phyloP scores from a whole-genome alignment of 2,888 invertebrate species.

The Cloeon dipterum region DNA sequence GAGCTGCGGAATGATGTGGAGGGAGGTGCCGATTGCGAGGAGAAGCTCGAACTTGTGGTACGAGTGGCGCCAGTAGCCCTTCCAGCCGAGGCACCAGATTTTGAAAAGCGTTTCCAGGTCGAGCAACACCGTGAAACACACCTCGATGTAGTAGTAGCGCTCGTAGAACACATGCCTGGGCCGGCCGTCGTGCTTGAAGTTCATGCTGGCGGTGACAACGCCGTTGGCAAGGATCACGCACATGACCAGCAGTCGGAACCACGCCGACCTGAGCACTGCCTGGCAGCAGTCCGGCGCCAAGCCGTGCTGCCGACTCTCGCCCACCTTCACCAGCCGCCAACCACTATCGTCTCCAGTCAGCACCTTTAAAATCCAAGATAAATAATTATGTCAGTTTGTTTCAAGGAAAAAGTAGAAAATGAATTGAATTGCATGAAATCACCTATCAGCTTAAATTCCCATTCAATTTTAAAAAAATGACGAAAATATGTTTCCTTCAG shows the following conservation, averaged over 20 bases:
- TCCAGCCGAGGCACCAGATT: slow-evolving; percentile 90
- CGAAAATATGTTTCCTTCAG: too few relatives aligned
- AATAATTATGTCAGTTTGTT: slow-evolving; percentile 3
- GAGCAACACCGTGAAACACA: slow-evolving; percentile 84
- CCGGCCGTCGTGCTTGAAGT: slow-evolving; percentile 74
- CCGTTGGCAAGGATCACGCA: slow-evolving; percentile 88
- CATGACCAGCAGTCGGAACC: slow-evolving; percentile 84
- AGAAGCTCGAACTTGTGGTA: slow-evolving; percentile 94
- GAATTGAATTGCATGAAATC: neutral
- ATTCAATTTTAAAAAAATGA: too few relatives aligned
- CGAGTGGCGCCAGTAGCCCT: slow-evolving; percentile 86
- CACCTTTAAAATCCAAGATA: slow-evolving; percentile 36
- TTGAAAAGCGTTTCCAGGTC: slow-evolving; percentile 90
- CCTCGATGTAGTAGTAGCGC: slow-evolving; percentile 84
- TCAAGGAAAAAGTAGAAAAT: neutral
- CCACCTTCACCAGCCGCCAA: slow-evolving; percentile 89
- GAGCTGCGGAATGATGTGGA: slow-evolving; percentile 80
- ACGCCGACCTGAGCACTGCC: slow-evolving; percentile 65
- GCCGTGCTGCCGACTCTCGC: slow-evolving; percentile 86
- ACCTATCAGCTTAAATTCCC: too few relatives aligned
- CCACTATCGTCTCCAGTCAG: slow-evolving; percentile 81
- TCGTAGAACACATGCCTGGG: slow-evolving; percentile 63
- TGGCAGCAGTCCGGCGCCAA: slow-evolving; percentile 69
- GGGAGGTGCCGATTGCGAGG: slow-evolving; percentile 74
- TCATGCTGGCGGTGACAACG: slow-evolving; percentile 86